Base-by-base conservation (phyloP, 2,888 invertebrate species). In the Monoplex corrugatus region DNA sequence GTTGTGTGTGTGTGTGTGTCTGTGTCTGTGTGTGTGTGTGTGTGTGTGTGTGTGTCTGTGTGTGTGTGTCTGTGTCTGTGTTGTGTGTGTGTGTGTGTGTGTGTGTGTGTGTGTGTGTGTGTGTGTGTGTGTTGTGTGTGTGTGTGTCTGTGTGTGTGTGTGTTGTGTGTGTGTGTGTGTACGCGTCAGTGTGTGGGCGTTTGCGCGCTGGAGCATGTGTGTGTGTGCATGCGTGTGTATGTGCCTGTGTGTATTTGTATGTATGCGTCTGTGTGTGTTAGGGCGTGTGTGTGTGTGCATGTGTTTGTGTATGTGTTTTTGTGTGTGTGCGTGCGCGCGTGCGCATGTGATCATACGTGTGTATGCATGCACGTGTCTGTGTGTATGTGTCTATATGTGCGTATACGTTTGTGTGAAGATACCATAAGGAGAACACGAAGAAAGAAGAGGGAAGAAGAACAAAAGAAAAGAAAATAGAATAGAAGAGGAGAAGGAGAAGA, bases 301-400 rank as follows among this genome's bases (percentile, higher is more conserved):
- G n/a, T n/a, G n/a, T n/a, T n/a, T n/a, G n/a, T n/a, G n/a, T n/a
- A n/a, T n/a, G n/a, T n/a, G n/a, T n/a, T n/a, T n/a, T n/a, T n/a
- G n/a, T n/a, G n/a, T n/a, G n/a, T n/a, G 68, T 28, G 68, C 68
- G 68, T 68, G 68, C 68, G 68, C n/a, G 68, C 68, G 68, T 28
- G 68, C 28, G 19, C 50, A n/a, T 50, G 28, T 5, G 28, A 19
- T 10, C 28, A 28, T 23, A 28, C 28, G 68, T 68, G n/a, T 68
- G 68, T 68, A 28, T n/a, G 68, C 28, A 28, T n/a, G n/a, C 28
- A 28, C 5, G 50, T n/a, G 68, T 68, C 16, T 68, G 68, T 68
- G 68, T 68, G 68, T 68, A 28, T 68, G 23, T 68, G 23, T n/a
- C 16, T n/a, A 28, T n/a, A 5, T 28, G 68, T 23, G 68, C 5